Evolutionary conservation across 2,888 invertebrate species (phyloP).

Genomic region (Candidula unifasciata): DNA sequence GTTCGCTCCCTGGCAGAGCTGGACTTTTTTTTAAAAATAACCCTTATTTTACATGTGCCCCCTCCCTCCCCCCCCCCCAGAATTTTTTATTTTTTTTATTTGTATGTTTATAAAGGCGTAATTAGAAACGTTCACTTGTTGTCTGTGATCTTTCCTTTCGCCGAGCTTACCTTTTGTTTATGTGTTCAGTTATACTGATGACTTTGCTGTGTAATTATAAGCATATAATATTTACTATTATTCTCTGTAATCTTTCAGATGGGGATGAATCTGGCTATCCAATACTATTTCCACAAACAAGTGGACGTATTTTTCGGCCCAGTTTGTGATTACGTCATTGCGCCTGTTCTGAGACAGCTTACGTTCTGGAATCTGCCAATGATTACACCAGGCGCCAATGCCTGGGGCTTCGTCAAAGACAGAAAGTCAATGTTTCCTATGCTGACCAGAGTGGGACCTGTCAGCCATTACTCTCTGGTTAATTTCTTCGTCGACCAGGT

Average conservation of each 20-base stretch:
- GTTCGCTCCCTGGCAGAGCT: too few species aligned
- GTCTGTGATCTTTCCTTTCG: too few species aligned
- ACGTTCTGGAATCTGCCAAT: conserved; percentile 92
- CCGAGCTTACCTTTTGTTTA: too few species aligned
- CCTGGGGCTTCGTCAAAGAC: conserved; percentile 68
- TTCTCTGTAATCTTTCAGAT: conserved; percentile 10
- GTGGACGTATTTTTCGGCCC: conserved; percentile 75
- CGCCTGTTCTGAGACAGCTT: conserved; percentile 86
- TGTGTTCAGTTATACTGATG: too few species aligned
- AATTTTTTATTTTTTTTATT: too few species aligned
- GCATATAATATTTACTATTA: neutral
- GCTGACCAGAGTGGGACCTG: conserved; percentile 81
- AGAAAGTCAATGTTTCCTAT: conserved; percentile 82
- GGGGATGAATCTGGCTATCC: conserved; percentile 69
- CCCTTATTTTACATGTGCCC: too few species aligned
- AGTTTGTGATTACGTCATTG: conserved; percentile 83
- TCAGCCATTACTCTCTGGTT: conserved; percentile 67
- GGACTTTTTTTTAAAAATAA: too few species aligned
- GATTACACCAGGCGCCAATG: conserved; percentile 82
- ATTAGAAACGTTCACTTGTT: too few species aligned
- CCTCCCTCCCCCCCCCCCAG: too few species aligned
- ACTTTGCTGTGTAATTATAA: too few species aligned
- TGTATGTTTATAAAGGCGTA: too few species aligned
- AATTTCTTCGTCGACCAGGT: conserved; percentile 57
- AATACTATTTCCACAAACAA: conserved; percentile 63